Percentiles rank a stretch among this genome's conserved stretches.
Evolutionary conservation across 2,797 vertebrate genomes (phyloP).

Genomic region (Cossypha dichroa): DNA sequence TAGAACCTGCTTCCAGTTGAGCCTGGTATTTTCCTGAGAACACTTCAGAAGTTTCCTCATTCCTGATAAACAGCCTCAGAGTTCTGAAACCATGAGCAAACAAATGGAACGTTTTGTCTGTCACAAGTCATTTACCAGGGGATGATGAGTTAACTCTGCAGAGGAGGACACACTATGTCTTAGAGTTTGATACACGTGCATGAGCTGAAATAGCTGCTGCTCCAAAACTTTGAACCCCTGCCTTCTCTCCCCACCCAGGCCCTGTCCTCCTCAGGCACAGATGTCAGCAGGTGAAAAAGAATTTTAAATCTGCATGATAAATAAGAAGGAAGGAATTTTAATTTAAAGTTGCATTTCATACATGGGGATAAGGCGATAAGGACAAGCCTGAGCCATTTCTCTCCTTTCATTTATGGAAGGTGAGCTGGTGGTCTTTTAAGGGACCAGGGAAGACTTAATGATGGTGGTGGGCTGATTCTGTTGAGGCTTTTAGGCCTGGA

Average conservation of each 20-base stretch:
- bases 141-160: background rate
- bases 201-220: background rate
- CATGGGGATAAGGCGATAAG: background rate
- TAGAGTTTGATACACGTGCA: background rate
- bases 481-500: background rate
- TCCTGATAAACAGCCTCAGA: background rate
- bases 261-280: background rate
- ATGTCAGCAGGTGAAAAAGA: background rate
- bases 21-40: background rate
- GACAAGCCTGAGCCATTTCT: background rate
- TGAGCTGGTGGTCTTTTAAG: background rate
- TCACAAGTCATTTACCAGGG: background rate
- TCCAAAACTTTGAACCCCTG: background rate
- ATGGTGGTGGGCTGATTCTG: background rate
- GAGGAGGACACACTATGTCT: background rate
- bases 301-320: background rate
- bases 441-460: background rate
- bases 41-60: background rate
- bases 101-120: background rate
- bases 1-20: background rate
- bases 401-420: background rate
- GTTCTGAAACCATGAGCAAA: background rate
- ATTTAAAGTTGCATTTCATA: background rate
- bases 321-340: background rate
- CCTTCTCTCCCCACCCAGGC: fast-evolving